A percentile compares a stretch with the other conserved stretches of the same genome.
phyloP scores from a whole-genome alignment of 2,797 vertebrate genomes.

The Podarcis siculus region DNA sequence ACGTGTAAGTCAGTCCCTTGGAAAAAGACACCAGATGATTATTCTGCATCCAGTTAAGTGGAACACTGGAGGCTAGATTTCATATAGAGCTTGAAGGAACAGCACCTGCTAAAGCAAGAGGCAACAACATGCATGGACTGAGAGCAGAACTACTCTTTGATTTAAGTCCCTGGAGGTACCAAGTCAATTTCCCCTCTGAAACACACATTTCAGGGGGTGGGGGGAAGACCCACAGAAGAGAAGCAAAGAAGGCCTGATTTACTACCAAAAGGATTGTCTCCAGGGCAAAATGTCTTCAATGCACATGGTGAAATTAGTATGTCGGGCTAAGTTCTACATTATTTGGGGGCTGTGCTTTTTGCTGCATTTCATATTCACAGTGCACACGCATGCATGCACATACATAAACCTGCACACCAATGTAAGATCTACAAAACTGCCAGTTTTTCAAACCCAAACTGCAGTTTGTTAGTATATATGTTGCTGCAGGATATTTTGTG shows the following conservation, averaged over 20 bases:
- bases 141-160: conserved; percentile 39
- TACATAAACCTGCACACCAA: neutral
- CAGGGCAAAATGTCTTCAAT: conserved; percentile 17
- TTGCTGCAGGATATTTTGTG: conserved; percentile 38
- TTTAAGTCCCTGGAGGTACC: conserved; percentile 37
- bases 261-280: conserved; percentile 42
- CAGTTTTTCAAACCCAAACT: neutral
- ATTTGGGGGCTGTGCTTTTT: neutral
- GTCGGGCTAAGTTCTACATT: conserved; percentile 35
- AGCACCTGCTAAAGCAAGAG: conserved; percentile 46
- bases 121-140: conserved; percentile 25
- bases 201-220: conserved; percentile 14
- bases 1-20: neutral
- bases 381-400: neutral
- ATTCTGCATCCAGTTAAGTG: conserved; percentile 33
- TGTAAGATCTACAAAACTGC: conserved; percentile 35
- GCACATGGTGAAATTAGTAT: conserved; percentile 39
- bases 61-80: neutral
- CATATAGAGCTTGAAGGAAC: conserved; percentile 27
- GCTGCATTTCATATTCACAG: conserved; percentile 29
- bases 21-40: conserved; percentile 31
- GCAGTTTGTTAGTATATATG: conserved; percentile 29
- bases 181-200: conserved; percentile 30
- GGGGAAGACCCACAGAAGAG: conserved; percentile 33
- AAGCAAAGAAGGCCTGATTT: conserved; percentile 7